Base-by-base conservation (phyloP, 2,888 invertebrate genomes). In the Nomada goodeniana region DNA sequence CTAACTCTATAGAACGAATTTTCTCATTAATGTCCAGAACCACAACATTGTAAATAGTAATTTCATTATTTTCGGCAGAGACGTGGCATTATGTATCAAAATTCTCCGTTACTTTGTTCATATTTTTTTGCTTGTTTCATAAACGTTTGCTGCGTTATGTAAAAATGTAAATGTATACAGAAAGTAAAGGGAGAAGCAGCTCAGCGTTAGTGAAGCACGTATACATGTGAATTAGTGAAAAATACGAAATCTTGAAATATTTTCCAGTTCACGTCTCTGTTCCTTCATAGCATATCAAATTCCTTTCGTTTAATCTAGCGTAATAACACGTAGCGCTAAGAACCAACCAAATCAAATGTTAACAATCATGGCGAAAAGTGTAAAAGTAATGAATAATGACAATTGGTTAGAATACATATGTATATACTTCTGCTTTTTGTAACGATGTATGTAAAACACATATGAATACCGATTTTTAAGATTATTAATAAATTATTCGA, bases 271-370 rank as follows among this genome's bases (percentile, higher is more conserved):
- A 26, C 65, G 47, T 42, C 57, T 65, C 65, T 57, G 59, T 63
- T 50, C n/a, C 29, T 53, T 75, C 55, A 79, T 83, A 76, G 83
- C 88, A 88, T 87, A 90, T 89, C 86, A 89, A 63, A 61, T 50
- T 67, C 10, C 78, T 78, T 80, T 74, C 23, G 50, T 68, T 83
- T 76, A 71, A 26, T 55, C 18, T 76, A 67, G 23, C 52, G 63
- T 76, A 68, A 20, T 60, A 52, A 60, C 23, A n/a, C 52, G 13
- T 72, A 82, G 64, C 18, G 23, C 60, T 80, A 64, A 75, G 67
- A 72, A 70, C 47, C 61, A 85, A 82, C 61, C 72, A 75, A 86
- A 86, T 86, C 74, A 86, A 77, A 64, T 77, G 69, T 78, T 83
- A 83, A 74, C 72, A 85, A 82, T 85, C 75, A 59, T 73, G 81